Conservation (phyloP, 2,888 invertebrate genomes). For the Cataglyphis livida region DNA sequence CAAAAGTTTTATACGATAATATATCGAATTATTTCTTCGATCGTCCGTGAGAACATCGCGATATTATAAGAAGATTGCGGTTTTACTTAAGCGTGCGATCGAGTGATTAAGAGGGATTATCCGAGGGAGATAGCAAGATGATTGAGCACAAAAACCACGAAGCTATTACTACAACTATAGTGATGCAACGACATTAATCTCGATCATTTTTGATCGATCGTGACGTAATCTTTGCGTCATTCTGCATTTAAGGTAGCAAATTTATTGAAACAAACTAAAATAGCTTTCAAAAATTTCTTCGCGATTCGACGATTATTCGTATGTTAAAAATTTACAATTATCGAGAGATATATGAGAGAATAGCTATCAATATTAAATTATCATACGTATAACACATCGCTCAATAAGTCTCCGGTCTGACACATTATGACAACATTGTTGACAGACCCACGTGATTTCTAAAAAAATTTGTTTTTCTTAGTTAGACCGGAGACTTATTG, state of each 20-base stretch:
- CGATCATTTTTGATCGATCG: conserved; percentile 37
- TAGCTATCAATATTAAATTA: neutral
- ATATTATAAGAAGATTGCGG: conserved; percentile 32
- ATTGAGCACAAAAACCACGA: conserved; percentile 40
- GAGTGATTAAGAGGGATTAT: conserved; percentile 47
- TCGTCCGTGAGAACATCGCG: conserved; percentile 28
- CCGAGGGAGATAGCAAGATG: conserved; percentile 36
- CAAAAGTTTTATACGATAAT: neutral
- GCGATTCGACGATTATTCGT: neutral
- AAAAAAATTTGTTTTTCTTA: no score
- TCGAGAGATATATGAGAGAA: neutral
- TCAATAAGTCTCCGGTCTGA: no score
- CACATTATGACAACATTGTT: no score
- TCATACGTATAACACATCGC: neutral
- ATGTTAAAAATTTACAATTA: neutral
- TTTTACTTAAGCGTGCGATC: conserved; percentile 13
- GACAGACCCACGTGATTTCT: no score
- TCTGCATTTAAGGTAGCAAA: neutral
- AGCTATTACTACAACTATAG: conserved; percentile 28
- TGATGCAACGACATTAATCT: conserved; percentile 43
- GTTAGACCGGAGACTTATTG: no score
- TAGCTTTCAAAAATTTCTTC: neutral
- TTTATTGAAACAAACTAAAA: neutral
- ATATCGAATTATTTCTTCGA: conserved; percentile 3
- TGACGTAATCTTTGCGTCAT: conserved; percentile 35